Evolutionary conservation across 92 coral and sea anemone species (phyloP).

Genomic region (Palythoa heliodiscus): DNA sequence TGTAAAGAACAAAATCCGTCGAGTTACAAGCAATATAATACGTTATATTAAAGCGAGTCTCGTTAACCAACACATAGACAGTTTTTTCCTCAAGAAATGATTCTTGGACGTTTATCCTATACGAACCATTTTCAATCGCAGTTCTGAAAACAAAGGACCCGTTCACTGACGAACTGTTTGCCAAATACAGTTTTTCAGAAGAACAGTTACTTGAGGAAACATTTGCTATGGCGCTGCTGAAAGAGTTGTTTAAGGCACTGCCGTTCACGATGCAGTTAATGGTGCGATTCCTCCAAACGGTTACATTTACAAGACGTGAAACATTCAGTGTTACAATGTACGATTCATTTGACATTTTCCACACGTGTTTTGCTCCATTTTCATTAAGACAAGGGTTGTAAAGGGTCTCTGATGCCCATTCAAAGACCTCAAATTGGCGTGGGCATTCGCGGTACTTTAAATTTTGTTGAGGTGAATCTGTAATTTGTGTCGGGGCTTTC

Average conservation of each 20-base stretch:
- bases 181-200: conserved; percentile 8
- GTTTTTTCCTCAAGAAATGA: conserved; percentile 45
- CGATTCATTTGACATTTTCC: conserved; percentile 41
- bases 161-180: conserved; percentile 32
- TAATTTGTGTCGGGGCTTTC: conserved; percentile 12
- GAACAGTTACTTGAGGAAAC: conserved; percentile 25
- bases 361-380: conserved; percentile 53
- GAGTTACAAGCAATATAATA: conserved; percentile 68
- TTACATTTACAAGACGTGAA: conserved; percentile 41
- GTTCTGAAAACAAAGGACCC: conserved; percentile 30
- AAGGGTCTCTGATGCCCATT: conserved; percentile 43
- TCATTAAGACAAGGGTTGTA: conserved; percentile 59
- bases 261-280: conserved; percentile 9
- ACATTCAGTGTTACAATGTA: conserved; percentile 51
- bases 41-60: conserved; percentile 54
- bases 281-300: conserved; percentile 47
- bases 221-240: background rate
- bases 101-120: conserved; percentile 54
- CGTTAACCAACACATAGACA: conserved; percentile 53
- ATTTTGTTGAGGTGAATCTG: conserved; percentile 20
- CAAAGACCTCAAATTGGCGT: conserved; percentile 46
- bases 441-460: conserved; percentile 51
- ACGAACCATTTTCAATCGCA: conserved; percentile 40
- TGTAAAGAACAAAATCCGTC: conserved; percentile 54
- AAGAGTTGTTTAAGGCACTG: conserved; percentile 15